These are phyloP conservation scores for Platycercus adscitus DNA, from an alignment of 2,113 vertebrate species.

Conservation along the genomic window DNA sequence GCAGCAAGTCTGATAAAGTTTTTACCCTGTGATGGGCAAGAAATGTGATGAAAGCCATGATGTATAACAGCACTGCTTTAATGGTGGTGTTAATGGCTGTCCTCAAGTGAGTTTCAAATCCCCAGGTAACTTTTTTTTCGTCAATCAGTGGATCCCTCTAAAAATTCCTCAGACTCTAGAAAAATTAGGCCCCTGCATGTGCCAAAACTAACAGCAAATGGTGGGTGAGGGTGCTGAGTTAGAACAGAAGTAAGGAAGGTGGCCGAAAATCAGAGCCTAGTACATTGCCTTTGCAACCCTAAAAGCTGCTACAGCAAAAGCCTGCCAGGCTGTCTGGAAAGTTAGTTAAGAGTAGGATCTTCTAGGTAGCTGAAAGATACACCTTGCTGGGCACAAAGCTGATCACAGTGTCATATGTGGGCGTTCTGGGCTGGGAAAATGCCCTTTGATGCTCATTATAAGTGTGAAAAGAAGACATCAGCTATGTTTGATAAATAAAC, in stretches of 20 bases:
- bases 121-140: not conserved
- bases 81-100: not conserved
- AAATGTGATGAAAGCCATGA: not conserved
- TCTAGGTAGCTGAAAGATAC: not conserved
- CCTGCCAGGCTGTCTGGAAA: not conserved
- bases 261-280: not conserved
- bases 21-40: not conserved
- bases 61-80: not conserved
- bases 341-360: not conserved
- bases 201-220: not conserved
- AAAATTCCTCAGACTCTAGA: not conserved
- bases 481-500: not conserved
- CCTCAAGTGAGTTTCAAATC: not conserved
- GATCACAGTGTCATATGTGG: not conserved
- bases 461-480: not conserved
- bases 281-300: not conserved
- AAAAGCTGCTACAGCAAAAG: not conserved
- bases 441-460: not conserved
- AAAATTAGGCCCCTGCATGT: not conserved
- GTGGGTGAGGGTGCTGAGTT: not conserved
- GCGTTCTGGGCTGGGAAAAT: not conserved
- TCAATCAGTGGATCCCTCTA: not conserved
- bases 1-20: not conserved
- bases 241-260: not conserved
- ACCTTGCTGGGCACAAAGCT: not conserved